Conservation (phyloP, 2,888 invertebrate species). For the Caenorhabditis sulstoni region DNA sequence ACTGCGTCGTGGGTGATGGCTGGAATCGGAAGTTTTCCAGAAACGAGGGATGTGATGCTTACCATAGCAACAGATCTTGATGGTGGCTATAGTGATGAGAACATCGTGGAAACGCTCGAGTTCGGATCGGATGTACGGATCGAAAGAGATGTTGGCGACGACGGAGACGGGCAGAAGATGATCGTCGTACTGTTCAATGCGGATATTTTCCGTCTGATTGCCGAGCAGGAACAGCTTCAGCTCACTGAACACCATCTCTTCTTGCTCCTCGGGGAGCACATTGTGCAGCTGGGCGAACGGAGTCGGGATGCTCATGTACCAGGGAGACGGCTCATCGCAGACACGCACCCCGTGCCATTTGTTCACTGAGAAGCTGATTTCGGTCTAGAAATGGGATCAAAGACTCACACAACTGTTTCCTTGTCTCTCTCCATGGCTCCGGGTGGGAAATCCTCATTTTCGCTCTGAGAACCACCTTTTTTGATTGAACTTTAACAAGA, state of each 20-base stretch:
- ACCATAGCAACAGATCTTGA: constrained; percentile 54
- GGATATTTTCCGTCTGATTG: constrained; percentile 56
- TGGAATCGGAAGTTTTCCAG: not conserved
- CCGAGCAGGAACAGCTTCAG: constrained; percentile 52
- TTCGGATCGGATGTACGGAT: constrained; percentile 55
- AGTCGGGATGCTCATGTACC: constrained; percentile 56
- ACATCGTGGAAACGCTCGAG: constrained; percentile 48
- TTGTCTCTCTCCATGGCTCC: constrained; percentile 35
- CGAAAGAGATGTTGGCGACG: constrained; percentile 51
- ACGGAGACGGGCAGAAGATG: constrained; percentile 33
- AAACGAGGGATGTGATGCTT: not conserved
- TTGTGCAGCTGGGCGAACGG: constrained; percentile 44
- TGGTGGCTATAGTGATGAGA: constrained; percentile 43
- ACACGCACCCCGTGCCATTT: constrained; percentile 37
- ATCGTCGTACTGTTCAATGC: constrained; percentile 36
- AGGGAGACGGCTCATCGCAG: constrained; percentile 51
- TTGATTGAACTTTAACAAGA: constrained; percentile 6
- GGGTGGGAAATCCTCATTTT: constrained; percentile 15
- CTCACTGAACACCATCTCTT: constrained; percentile 53
- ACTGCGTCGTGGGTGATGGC: constrained; percentile 48
- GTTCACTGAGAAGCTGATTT: constrained; percentile 22
- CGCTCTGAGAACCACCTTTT: constrained; percentile 1
- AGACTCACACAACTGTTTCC: constrained; percentile 38
- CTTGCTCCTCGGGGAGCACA: constrained; percentile 56
- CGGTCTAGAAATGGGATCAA: not conserved